Conservation (phyloP, 30 jellyfish, hydroid and myxozoan species). For the Hydractinia symbiolongicarpus region DNA sequence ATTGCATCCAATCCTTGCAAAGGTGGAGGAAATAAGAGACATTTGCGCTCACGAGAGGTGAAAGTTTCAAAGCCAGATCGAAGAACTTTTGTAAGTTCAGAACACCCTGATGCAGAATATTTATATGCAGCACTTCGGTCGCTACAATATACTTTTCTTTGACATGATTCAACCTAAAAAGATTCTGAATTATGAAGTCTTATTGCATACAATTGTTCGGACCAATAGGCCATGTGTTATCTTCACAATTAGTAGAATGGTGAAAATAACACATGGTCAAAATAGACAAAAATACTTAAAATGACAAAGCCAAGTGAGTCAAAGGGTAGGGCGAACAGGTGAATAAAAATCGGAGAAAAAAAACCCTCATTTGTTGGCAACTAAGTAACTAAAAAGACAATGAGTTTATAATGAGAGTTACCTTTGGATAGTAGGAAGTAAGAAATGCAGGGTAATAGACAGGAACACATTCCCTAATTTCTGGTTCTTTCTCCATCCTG, state of each 20-base stretch:
- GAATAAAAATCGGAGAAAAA: too few species aligned
- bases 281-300: too few species aligned
- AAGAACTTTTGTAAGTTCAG: slow-evolving; percentile 31
- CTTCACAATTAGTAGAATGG: neutral
- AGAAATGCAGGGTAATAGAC: slow-evolving; percentile 14
- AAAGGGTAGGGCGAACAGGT: too few species aligned
- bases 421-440: slow-evolving; percentile 20
- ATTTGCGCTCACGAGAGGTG: slow-evolving; percentile 9
- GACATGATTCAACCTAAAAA: slow-evolving; percentile 61
- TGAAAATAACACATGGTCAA: neutral
- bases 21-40: slow-evolving; percentile 53
- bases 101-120: slow-evolving; percentile 46
- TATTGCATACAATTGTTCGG: neutral
- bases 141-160: slow-evolving; percentile 46
- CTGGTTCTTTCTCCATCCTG: too few species aligned
- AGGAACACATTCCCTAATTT: neutral
- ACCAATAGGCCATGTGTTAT: neutral
- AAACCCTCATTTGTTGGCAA: too few species aligned
- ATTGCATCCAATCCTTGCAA: slow-evolving; percentile 76
- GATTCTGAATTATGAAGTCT: neutral
- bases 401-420: neutral
- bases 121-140: slow-evolving; percentile 93
- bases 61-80: slow-evolving; percentile 33
- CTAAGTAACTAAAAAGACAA: too few species aligned
- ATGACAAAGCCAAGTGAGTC: too few species aligned